Base-by-base conservation (phyloP, 2,797 vertebrate genomes). In the Myripristis murdjan region DNA sequence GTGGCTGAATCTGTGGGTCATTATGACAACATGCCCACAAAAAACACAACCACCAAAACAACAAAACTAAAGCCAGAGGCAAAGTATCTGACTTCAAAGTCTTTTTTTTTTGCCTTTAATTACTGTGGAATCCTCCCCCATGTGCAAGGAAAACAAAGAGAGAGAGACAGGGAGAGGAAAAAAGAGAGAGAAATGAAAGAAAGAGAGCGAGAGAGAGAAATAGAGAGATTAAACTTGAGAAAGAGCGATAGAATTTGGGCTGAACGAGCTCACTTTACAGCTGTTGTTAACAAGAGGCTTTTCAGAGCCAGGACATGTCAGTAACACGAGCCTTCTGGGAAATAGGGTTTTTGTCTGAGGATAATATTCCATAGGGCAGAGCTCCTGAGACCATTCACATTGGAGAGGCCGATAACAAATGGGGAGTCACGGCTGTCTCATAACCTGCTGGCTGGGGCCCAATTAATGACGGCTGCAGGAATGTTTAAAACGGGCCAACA, bases 241-340 rank as follows among this genome's bases (percentile, higher is more conserved):
- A 86, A 78, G 68, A 70, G 67, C 55, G 55, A 62, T 10, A 82
- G 70, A 83, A 87, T 52, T 78, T 48, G 39, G 60, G 66, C 60
- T 67, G 81, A 84, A 81, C 74, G 46, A 73, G 80, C 74, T 87
- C 83, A 82, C 83, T 92, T 92, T 92, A 91, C 84, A 91, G 83
- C 85, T 85, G 85, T 70, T 79, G 81, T 87, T 90, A 93, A 89
- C 83, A 80, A 89, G 83, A 84, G 80, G 73, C 79, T 86, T 90
- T 92, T 88, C 82, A 91, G 86, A 77, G 75, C 58, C 60, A 54
- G 82, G 71, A 86, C 41, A 78, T 88, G 89, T 88, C 83, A 85
- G 92, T 91, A 94, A 92, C 88, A 75, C 68, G 66, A 93, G 87
- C 87, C 89, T 89, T 87, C 87, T 91, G 93, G 91, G 91, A 92